Evolutionary conservation across 2,797 vertebrate genomes (phyloP).

Genomic region (Tadarida brasiliensis): DNA sequence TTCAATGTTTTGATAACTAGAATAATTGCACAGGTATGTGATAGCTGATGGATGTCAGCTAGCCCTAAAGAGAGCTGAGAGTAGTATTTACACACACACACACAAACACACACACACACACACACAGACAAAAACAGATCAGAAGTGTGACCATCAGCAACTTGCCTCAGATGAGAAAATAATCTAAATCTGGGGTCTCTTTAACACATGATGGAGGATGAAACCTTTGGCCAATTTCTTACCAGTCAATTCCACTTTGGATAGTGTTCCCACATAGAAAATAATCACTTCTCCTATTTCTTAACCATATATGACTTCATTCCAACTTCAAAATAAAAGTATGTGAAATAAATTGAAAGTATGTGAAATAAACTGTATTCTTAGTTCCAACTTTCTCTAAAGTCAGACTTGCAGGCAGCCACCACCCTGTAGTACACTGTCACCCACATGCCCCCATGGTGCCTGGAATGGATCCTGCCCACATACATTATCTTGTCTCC

Average conservation of each 20-base stretch:
- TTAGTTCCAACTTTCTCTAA: background rate
- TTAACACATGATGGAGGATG: background rate
- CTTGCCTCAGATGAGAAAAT: background rate
- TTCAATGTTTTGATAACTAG: slow-evolving; percentile 4
- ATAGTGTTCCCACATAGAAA: background rate
- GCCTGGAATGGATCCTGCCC: background rate
- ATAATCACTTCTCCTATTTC: background rate
- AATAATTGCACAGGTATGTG: background rate
- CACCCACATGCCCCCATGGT: background rate
- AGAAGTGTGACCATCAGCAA: background rate
- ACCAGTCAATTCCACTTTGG: background rate
- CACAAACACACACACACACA: background rate
- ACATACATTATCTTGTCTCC: background rate
- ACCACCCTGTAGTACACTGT: background rate
- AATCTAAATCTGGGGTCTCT: background rate
- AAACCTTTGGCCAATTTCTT: background rate
- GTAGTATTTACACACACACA: background rate
- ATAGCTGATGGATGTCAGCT: background rate
- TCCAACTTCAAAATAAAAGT: slow-evolving; percentile 31
- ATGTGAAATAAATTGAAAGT: slow-evolving; percentile 41
- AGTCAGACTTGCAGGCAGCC: background rate
- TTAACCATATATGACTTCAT: background rate
- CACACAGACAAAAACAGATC: background rate
- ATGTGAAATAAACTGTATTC: background rate
- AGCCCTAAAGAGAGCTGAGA: background rate